phyloP scores from a whole-genome alignment of 2,797 vertebrate genomes.

The Prunella strophiata region DNA sequence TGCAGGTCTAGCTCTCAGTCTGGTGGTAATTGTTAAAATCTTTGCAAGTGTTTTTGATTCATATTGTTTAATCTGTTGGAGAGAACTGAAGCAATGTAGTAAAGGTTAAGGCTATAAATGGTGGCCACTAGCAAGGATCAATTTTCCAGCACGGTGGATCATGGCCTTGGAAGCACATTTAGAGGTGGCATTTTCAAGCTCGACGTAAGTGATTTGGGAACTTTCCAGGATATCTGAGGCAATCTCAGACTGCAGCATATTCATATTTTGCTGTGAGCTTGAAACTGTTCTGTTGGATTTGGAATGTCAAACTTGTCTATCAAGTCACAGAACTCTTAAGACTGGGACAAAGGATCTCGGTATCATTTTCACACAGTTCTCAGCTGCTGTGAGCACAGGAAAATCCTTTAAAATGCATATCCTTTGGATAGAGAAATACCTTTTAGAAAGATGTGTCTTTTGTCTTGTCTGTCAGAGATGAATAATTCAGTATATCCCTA shows the following conservation, averaged over 20 bases:
- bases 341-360: neutral
- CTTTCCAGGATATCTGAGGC: slow-evolving; percentile 10
- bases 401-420: neutral
- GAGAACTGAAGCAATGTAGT: neutral
- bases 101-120: slow-evolving; percentile 20
- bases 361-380: neutral
- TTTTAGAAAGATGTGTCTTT: neutral
- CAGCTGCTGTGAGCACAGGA: neutral
- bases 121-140: neutral
- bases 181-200: slow-evolving; percentile 20
- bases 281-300: neutral
- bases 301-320: slow-evolving; percentile 10
- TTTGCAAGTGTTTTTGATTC: neutral
- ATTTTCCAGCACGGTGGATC: neutral
- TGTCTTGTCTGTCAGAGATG: neutral
- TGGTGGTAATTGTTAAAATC: neutral
- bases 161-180: neutral
- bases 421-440: neutral
- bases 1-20: neutral
- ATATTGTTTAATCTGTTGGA: neutral
- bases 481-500: neutral
- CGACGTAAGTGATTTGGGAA: neutral
- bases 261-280: neutral
- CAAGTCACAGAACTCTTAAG: neutral
- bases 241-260: neutral